Evolutionary conservation across 2,113 vertebrate genomes (phyloP), one percentile per base, ranked within the genome.

Genomic region (Scophthalmus maximus): DNA sequence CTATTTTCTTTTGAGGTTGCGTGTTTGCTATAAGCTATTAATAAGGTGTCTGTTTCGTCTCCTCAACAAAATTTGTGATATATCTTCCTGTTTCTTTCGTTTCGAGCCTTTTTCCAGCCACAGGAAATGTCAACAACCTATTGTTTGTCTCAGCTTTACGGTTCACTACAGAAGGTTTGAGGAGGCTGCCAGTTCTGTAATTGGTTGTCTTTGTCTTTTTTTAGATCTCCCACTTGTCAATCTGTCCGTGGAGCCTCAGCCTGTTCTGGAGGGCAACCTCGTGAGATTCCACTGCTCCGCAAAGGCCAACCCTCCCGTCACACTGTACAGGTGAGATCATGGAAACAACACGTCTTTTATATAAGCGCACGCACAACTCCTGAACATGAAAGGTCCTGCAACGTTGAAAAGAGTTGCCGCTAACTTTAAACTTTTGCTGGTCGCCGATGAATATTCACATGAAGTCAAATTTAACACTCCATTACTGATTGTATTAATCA

Each of bases 231-330:
- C 98, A 0, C 93, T 98, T 52, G 98, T 99, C 81, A 99, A 99
- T 90, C 92, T 99, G 58, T 96, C 97, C 0, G 96, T 98, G 90
- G 97, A 99, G 75, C 97, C 98, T 0, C 98, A 99, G 89, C 96
- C 97, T 0, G 94, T 98, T 57, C 91, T 98, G 34, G 98, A 99
- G 82, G 97, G 97, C 44, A 98, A 97, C 73, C 90, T 94, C 0
- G 96, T 99, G 78, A 97, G 95, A 42, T 99, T 99, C 87, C 95
- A 97, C 88, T 99, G 98, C 89, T 96, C 97, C 0, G 97, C 97
- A 64, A 99, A 98, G 90, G 98, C 97, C 88, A 99, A 99, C 86
- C 98, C 98, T 0, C 96, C 96, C 0, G 97, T 99, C 81, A 97
- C 95, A 15, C 95, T 95, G 76, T 98, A 98, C 94, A 96, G 97